Evolutionary conservation across 2,888 invertebrate genomes (phyloP), one percentile per base, ranked within the genome.

Genomic region (Axea sp.): DNA sequence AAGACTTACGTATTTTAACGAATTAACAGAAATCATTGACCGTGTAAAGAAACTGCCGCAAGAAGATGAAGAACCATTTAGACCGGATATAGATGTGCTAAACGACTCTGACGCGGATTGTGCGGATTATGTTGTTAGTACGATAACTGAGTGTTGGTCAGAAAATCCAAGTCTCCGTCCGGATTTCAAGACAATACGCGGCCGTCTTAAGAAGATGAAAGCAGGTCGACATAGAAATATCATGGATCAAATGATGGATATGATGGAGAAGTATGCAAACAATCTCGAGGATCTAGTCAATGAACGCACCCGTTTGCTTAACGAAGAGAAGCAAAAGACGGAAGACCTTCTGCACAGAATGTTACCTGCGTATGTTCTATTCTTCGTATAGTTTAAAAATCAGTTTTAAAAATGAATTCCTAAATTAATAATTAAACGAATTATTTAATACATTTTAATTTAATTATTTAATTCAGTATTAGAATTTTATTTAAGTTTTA

Each of bases 171-270:
- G 93, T 68, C 83, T 89, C 5, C 89, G 98, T 77, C 97, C 97
- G 0, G 97, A 97, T 87, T 96, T 97, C 88, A 91, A 92, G 78
- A 90, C 90, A 51, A 93, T 98, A 78, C 90, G 96, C 82, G 88
- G 89, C 9, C 91, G 94, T 31, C 91, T 98, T 78, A 97, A 97
- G 89, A 94, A 94, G 86, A 93, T 98, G 93, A 94, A 93, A 87
- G 92, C 95, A 65, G 97, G 97, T 82, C 95, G 95, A 85, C 94
- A 92, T 82, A 92, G 93, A 82, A 96, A 96, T 86, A 96, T 97
- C 80, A 95, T 97, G 95, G 97, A 97, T 88, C 96, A 97, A 90
- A 96, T 97, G 96, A 96, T 97, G 94, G 94, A 95, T 81, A 96
- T 97, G 95, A 96, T 97, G 96, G 97, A 96, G 88, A 96, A 95